These are phyloP conservation scores for Elephantulus edwardii DNA, from an alignment of 2,113 vertebrate genomes.

Conservation along the genomic window DNA sequence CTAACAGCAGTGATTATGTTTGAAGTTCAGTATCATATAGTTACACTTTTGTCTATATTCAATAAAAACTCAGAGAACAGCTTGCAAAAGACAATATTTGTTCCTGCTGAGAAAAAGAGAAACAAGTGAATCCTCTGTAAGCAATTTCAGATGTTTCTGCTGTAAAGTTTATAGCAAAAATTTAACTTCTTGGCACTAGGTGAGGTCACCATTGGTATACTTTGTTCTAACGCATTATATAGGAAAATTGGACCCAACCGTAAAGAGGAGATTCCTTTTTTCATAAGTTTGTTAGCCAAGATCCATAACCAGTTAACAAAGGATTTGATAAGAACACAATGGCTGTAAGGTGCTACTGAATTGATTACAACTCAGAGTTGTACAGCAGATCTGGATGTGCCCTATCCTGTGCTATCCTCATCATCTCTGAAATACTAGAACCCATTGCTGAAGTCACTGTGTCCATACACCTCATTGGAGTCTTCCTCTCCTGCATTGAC, in stretches of 20 bases:
- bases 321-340: slow-evolving; percentile 21
- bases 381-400: too few species aligned
- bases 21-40: slow-evolving; percentile 33
- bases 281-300: slow-evolving; percentile 59
- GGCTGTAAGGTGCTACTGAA: too few species aligned
- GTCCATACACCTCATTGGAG: too few species aligned
- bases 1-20: neutral
- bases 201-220: slow-evolving; percentile 47
- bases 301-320: slow-evolving; percentile 38
- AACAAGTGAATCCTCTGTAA: slow-evolving; percentile 44
- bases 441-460: too few species aligned
- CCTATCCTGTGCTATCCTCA: too few species aligned
- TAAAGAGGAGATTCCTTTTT: slow-evolving; percentile 65
- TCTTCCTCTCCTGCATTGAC: too few species aligned
- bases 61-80: slow-evolving; percentile 48
- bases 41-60: slow-evolving; percentile 42
- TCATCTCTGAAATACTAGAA: too few species aligned
- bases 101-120: slow-evolving; percentile 15
- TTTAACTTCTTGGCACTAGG: slow-evolving; percentile 55
- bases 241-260: slow-evolving; percentile 65
- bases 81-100: slow-evolving; percentile 4
- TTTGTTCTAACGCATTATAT: slow-evolving; percentile 37
- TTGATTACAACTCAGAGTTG: too few species aligned
- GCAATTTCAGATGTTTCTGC: slow-evolving; percentile 56
- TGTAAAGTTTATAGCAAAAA: slow-evolving; percentile 56